A percentile compares a stretch with the other conserved stretches of the same genome.
phyloP scores from a whole-genome alignment of 2,888 invertebrate species.

The Parasteatoda lunata region DNA sequence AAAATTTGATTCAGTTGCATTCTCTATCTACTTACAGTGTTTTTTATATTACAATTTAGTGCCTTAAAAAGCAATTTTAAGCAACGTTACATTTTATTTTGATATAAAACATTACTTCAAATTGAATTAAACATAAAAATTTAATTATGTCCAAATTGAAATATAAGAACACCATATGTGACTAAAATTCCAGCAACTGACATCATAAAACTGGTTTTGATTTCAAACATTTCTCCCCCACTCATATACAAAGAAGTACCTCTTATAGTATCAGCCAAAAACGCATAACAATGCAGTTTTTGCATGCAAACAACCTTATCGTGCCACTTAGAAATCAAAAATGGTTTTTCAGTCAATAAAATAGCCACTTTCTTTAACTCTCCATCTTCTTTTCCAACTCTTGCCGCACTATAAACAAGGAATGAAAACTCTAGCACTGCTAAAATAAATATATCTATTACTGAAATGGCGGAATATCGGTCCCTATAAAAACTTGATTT shows the following conservation, averaged over 20 bases:
- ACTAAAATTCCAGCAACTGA: conserved; percentile 20
- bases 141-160: conserved; percentile 21
- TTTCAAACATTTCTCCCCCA: conserved; percentile 40
- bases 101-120: too few species aligned
- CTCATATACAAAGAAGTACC: conserved; percentile 10
- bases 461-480: neutral
- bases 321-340: neutral
- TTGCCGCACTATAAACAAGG: neutral
- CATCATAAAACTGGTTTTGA: conserved; percentile 24
- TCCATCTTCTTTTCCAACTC: conserved; percentile 12
- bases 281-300: conserved; percentile 13
- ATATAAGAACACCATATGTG: conserved; percentile 43
- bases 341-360: conserved; percentile 9
- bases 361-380: conserved; percentile 19
- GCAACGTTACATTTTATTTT: too few species aligned
- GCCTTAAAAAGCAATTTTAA: too few species aligned
- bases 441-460: neutral
- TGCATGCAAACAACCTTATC: neutral
- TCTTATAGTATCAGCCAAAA: conserved; percentile 20
- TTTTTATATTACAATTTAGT: too few species aligned
- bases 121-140: too few species aligned
- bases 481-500: neutral
- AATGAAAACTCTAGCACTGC: conserved; percentile 12
- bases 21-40: too few species aligned
- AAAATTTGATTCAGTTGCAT: too few species aligned